Base-by-base conservation (phyloP, 2,113 vertebrate genomes). In the Dipodomys stephensi region DNA sequence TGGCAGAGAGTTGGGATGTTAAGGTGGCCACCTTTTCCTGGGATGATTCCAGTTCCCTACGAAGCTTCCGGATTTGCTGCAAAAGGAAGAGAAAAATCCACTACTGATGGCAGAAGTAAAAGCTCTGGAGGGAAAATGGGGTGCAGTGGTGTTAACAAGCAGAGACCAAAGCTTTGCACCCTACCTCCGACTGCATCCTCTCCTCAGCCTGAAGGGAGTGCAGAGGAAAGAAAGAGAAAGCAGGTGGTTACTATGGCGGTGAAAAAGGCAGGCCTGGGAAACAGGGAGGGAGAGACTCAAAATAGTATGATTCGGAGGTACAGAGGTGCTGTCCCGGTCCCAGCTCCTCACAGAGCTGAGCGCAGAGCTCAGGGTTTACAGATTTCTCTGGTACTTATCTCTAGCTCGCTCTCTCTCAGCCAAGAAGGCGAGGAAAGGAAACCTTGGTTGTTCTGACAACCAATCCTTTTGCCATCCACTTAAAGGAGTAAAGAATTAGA, bases 141-240 rank as follows among this genome's bases (percentile, higher is more conserved):
- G 30, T 0, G 7, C 9, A 1, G 88, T 16, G 81, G 71, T 32
- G 65, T 90, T 88, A 88, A 90, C n/a, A 71, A 87, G 90, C 83
- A 62, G 92, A 89, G 67, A 93, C 89, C 30, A 92, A 57, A 72
- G 49, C 83, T 96, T 87, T 96, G 90, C 96, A 95, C 94, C 97
- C 98, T 98, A 99, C 99, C 99, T 99, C 99, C 12, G 99, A 99
- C 94, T 99, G 99, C 98, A 99, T 99, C 98, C 99, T 99, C 97
- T 99, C 99, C 98, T 99, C 99, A 97, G 99, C 99, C 99, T 99
- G 98, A 28, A 2, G 30, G 74, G 97, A 91, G 97, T 93, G 96
- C 97, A 98, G 98, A 98, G 96, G 97, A 98, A 94, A 98, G 96
- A 98, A 96, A 98, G 96, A 99, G 97, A 90, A 93, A 83, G 96